Conservation (phyloP, 2,888 invertebrate genomes). For the Halictus ligatus region DNA sequence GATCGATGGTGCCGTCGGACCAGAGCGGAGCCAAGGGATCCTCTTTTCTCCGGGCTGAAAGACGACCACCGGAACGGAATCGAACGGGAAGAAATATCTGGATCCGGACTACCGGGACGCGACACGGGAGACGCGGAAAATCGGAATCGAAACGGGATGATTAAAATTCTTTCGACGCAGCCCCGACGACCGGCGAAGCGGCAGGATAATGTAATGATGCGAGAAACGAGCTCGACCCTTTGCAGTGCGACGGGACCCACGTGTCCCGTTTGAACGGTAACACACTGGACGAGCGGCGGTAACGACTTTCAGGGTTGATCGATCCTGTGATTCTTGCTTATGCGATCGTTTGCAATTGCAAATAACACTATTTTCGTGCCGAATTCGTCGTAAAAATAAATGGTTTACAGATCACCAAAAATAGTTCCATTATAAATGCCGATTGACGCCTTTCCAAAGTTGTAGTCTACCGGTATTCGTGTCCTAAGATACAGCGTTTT, state of each 20-base stretch:
- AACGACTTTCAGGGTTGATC: background rate
- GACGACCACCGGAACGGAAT: conserved; percentile 25
- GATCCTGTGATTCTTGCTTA: background rate
- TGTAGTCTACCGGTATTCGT: background rate
- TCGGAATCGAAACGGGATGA: conserved; percentile 12
- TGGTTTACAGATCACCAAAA: too few species aligned
- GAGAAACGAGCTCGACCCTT: conserved; percentile 2
- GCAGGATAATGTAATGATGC: background rate
- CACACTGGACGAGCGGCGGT: background rate
- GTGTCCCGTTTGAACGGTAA: background rate
- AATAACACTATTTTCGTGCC: background rate
- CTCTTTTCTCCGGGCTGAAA: conserved; percentile 42
- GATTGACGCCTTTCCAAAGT: background rate
- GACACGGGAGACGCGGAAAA: background rate
- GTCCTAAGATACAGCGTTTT: background rate
- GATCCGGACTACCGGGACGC: conserved; percentile 4
- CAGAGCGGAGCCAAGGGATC: conserved; percentile 33
- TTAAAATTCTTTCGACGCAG: background rate
- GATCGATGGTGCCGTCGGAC: conserved; percentile 61
- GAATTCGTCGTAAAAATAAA: background rate
- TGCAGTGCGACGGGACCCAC: background rate
- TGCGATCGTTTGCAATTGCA: background rate
- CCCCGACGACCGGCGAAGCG: background rate
- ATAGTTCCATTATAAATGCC: background rate
- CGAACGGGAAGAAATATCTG: conserved; percentile 28